Base-by-base conservation (phyloP, 2,113 vertebrate species). In the Gymnocephalus cernua region DNA sequence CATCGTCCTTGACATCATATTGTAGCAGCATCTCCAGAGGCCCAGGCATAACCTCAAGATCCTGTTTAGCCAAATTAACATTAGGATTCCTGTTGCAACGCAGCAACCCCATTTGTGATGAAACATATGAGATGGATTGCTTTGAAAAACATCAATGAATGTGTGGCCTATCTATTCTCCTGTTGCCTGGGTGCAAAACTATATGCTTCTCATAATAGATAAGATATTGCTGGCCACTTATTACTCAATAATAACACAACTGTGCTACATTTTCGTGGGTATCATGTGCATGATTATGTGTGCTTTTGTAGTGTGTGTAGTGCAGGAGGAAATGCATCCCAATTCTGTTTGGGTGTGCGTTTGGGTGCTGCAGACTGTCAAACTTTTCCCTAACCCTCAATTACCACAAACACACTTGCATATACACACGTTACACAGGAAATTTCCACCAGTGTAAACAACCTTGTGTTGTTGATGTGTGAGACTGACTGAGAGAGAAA, bases 401-500 rank as follows among this genome's bases (percentile, higher is more conserved):
- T 88, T 81, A 83, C 85, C 76, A 83, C 84, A 84, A 70, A 80
- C 84, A 82, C 74, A 69, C 83, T 45, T 15, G 75, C 62, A 35
- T 78, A 80, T 57, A 88, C 86, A 88, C 63, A 73, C 79, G 59
- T 87, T 86, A 75, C 66, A 83, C 67, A 77, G 86, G 85, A 89
- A 91, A 86, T 89, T 85, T 87, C 68, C 81, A 77, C 23, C 81
- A 83, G 78, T 86, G 84, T 91, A 93, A 95, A 94, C 91, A 94
- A 84, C 77, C 81, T 80, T 89, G 86, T 92, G 92, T 92, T 94
- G 92, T 90, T 90, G 91, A 92, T 47, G 91, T 80, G 87, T 66
- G 87, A 86, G 90, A 87, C 86, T 92, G 90, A 95, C 91, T 86
- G 87, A 87, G 87, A 83, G 82, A 93, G 93, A 96, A 95, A 96